Evolutionary conservation across 2,797 vertebrate genomes (phyloP).

Genomic region (Spinibarbus caldwelli): DNA sequence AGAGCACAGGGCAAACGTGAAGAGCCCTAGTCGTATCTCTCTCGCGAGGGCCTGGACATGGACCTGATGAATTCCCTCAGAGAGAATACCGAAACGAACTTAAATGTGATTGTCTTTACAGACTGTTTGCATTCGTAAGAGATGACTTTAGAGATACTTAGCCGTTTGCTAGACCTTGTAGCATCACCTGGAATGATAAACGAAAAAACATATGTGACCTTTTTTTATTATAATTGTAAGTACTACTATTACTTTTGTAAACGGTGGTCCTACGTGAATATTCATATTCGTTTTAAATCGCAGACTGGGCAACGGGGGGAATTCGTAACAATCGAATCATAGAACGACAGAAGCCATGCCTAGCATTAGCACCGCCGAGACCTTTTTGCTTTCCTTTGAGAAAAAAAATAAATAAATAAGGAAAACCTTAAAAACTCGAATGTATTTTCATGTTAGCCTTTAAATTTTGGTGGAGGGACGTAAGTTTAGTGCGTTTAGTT

Average conservation of each 20-base stretch:
- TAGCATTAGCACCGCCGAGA: constrained; percentile 37
- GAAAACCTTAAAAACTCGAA: constrained; percentile 71
- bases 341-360: constrained; percentile 35
- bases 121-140: constrained; percentile 65
- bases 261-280: constrained; percentile 28
- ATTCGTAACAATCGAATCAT: not conserved
- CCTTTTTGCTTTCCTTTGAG: constrained; percentile 59
- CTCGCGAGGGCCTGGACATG: constrained; percentile 32
- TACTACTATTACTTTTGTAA: constrained; percentile 69
- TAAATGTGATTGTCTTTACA: constrained; percentile 61
- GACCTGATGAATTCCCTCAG: constrained; percentile 54
- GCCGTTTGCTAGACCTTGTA: constrained; percentile 78
- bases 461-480: constrained; percentile 65
- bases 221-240: constrained; percentile 73
- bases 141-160: constrained; percentile 71
- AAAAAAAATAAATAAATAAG: constrained; percentile 25
- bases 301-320: not conserved
- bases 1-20: constrained; percentile 60
- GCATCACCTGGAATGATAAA: constrained; percentile 73
- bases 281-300: constrained; percentile 19
- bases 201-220: constrained; percentile 61
- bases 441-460: constrained; percentile 81
- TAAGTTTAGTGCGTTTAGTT: constrained; percentile 66
- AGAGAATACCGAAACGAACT: constrained; percentile 53
- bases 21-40: constrained; percentile 38